These are phyloP conservation scores for Uromys caudimaculatus DNA, from an alignment of 2,797 vertebrate species.

Conservation along the genomic window DNA sequence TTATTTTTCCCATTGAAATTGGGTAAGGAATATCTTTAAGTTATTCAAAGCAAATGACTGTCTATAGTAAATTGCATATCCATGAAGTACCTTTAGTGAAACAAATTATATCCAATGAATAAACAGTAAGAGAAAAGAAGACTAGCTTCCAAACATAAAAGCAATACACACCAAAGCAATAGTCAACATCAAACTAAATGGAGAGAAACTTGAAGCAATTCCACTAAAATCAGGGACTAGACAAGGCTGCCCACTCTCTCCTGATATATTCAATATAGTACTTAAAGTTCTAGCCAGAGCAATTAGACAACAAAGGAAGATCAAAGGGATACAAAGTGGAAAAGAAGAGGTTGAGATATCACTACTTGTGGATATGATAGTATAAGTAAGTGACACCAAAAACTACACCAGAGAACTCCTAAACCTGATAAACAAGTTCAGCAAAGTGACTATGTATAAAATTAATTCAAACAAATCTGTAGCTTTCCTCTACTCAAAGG, in stretches of 20 bases:
- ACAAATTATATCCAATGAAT: not conserved
- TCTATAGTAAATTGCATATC: not conserved
- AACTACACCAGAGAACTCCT: not conserved
- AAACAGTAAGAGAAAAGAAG: not conserved
- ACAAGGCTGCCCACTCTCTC: too few relatives aligned
- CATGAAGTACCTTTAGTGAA: not conserved
- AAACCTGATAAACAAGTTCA: not conserved
- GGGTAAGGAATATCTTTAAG: not conserved
- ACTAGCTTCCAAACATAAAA: not conserved
- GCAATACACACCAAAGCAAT: not conserved
- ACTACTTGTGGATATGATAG: not conserved
- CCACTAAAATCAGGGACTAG: too few relatives aligned
- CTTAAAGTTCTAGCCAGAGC: too few relatives aligned
- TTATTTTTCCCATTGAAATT: not conserved
- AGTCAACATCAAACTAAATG: not conserved
- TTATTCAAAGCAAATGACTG: rapidly evolving
- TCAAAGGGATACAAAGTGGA: too few relatives aligned
- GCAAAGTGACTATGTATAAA: not conserved
- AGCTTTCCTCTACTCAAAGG: too few relatives aligned
- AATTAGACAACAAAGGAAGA: too few relatives aligned
- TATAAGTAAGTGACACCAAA: not conserved
- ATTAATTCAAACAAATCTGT: not conserved
- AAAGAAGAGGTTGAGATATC: not conserved
- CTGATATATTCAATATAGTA: too few relatives aligned
- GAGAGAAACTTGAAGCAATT: too few relatives aligned